A percentile compares a stretch with the other conserved stretches of the same genome.
Conservation (phyloP, 2,888 invertebrate genomes). For the Metallyticus violacea region DNA sequence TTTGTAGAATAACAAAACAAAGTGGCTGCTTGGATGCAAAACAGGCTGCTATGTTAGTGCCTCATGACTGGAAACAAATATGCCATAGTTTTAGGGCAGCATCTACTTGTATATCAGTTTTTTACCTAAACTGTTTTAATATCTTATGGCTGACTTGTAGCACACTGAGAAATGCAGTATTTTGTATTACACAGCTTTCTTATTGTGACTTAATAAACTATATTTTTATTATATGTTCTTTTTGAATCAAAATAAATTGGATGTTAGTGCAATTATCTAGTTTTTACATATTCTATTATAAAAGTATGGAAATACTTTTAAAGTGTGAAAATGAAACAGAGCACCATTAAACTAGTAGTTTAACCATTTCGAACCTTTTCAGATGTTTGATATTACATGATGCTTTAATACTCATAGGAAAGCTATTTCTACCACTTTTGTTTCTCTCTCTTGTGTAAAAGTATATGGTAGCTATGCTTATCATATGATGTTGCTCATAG, state of each 20-base stretch:
- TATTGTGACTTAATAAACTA: not conserved
- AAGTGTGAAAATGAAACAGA: not conserved
- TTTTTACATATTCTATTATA: not conserved
- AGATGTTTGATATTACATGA: not conserved
- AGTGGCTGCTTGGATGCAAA: not conserved
- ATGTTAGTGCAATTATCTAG: not conserved
- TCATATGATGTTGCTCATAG: not conserved
- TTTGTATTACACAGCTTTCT: not conserved
- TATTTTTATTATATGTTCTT: not conserved
- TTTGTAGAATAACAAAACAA: not conserved
- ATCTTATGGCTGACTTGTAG: not conserved
- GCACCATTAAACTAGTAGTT: not conserved
- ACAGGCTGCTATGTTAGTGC: not conserved
- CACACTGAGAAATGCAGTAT: conserved; percentile 1
- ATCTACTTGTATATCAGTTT: not conserved
- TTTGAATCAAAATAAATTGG: not conserved
- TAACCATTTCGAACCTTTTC: not conserved
- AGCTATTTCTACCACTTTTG: not conserved
- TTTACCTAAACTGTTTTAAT: not conserved
- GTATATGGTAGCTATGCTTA: too few species aligned
- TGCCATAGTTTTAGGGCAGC: not conserved
- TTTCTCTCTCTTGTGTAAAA: too few species aligned
- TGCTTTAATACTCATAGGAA: not conserved
- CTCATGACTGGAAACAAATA: not conserved
- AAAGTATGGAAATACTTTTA: not conserved